Percentiles rank a stretch among this genome's conserved stretches.
These are phyloP conservation scores for Heterodera filipjevi DNA, from an alignment of 2,888 invertebrate genomes.

Conservation along the genomic window DNA sequence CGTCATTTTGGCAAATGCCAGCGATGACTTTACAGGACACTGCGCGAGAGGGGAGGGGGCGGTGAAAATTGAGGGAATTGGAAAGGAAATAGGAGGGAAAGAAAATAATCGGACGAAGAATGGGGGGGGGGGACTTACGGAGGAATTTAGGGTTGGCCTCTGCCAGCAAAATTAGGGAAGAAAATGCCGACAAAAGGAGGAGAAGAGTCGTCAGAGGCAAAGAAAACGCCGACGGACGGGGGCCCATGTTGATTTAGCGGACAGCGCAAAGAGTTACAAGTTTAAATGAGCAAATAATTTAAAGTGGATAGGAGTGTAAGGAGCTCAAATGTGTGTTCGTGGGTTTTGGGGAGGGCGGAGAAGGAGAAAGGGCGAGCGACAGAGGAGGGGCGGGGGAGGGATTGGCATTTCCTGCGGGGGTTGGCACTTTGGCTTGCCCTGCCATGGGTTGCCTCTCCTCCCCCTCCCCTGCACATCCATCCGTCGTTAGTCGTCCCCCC, in stretches of 20 bases:
- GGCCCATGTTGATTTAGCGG: neutral
- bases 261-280: neutral
- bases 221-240: neutral
- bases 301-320: neutral
- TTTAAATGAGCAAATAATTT: neutral
- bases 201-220: neutral
- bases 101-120: neutral
- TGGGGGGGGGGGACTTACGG: neutral
- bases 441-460: neutral
- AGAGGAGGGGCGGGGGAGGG: neutral
- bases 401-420: neutral
- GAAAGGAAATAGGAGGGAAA: neutral
- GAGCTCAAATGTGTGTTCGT: neutral
- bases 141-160: conserved; percentile 6
- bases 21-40: conserved; percentile 44
- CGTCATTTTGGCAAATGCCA: conserved; percentile 43
- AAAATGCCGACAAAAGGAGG: neutral
- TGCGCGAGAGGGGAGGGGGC: conserved; percentile 15
- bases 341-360: neutral
- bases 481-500: neutral
- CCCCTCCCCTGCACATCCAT: neutral
- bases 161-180: neutral
- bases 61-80: neutral
- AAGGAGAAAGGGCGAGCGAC: neutral
- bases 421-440: neutral